Evolutionary conservation across 2,888 invertebrate species (phyloP), one percentile per base, ranked within the genome.

Genomic region (Tridacna gigas): DNA sequence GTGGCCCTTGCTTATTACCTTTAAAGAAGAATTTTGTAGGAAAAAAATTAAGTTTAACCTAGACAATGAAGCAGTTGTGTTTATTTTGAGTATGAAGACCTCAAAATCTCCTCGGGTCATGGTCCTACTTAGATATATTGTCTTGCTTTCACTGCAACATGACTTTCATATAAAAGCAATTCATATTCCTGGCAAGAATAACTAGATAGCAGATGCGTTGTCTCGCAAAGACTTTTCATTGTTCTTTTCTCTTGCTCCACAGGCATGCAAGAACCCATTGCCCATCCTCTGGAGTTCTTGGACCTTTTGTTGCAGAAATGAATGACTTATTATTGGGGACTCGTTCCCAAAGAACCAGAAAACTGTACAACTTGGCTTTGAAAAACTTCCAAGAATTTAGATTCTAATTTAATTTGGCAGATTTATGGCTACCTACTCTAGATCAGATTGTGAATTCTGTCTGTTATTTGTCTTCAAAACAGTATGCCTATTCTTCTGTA

Each of bases 401-500:
- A 26, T n/a, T 13, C n/a, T 22, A 0, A 0, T 83, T 76, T 65
- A 13, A 15, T 45, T 48, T 75, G 26, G 63, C 66, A n/a, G 4
- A 15, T 7, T 12, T 18, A 4, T 82, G 79, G 82, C 82, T 75
- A 11, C 20, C 66, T 20, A 69, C 79, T 13, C 48, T 25, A 15
- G 25, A 60, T 0, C 79, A 83, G 18, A 18, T 80, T 7, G 45
- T 80, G 22, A 22, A 67, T 0, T 84, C 47, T 83, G 0, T n/a
- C n/a, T 37, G 80, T 9, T 80, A 63, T 48, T 80, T 80, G 28
- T 84, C 77, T 75, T 67, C 74, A 26, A 74, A 25, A 15, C 37
- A 48, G 56, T 80, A 80, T 74, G 77, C 84, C 2, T 74, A 80
- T 20, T 74, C 78, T 2, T 80, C 84, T 47, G 80, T 80, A 18